Evolutionary conservation across 2,797 vertebrate species (phyloP).

Genomic region (Neoniphon sammara): DNA sequence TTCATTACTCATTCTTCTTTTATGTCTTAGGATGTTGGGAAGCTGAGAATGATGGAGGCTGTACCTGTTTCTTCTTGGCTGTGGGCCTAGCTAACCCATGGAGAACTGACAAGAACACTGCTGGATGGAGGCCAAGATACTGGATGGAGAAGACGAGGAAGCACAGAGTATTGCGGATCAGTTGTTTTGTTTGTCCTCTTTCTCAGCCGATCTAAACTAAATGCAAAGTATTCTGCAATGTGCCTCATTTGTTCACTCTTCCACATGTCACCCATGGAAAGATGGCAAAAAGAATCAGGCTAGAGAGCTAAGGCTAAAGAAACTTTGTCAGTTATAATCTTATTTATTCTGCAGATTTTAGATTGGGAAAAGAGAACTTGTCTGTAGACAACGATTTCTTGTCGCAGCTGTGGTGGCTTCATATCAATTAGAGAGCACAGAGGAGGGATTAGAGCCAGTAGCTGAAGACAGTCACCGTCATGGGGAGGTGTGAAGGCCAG

Average conservation of each 20-base stretch:
- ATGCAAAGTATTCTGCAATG: conserved; percentile 65
- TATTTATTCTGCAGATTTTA: conserved; percentile 54
- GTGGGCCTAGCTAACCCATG: conserved; percentile 73
- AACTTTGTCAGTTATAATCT: conserved; percentile 52
- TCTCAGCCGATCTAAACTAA: conserved; percentile 64
- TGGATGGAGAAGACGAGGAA: conserved; percentile 80
- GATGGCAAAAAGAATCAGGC: conserved; percentile 77
- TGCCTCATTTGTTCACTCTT: conserved; percentile 55
- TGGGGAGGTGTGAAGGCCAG: conserved; percentile 70
- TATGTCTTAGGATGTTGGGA: conserved; percentile 77
- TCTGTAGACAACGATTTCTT: conserved; percentile 28
- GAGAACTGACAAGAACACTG: conserved; percentile 68
- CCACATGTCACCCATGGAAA: conserved; percentile 72
- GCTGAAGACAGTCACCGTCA: conserved; percentile 70
- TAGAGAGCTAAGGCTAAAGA: conserved; percentile 75
- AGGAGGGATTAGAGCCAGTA: conserved; percentile 50
- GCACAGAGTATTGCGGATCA: conserved; percentile 67
- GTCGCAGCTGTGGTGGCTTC: conserved; percentile 62
- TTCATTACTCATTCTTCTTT: conserved; percentile 68
- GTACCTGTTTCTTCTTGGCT: conserved; percentile 60
- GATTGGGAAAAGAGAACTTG: conserved; percentile 28
- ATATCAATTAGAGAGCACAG: conserved; percentile 59
- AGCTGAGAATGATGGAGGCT: conserved; percentile 73
- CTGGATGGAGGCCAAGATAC: conserved; percentile 78
- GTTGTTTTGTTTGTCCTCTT: conserved; percentile 67